A percentile compares a stretch with the other conserved stretches of the same genome.
Evolutionary conservation across 2,888 invertebrate species (phyloP).

Genomic region (Harpalus rubripes): DNA sequence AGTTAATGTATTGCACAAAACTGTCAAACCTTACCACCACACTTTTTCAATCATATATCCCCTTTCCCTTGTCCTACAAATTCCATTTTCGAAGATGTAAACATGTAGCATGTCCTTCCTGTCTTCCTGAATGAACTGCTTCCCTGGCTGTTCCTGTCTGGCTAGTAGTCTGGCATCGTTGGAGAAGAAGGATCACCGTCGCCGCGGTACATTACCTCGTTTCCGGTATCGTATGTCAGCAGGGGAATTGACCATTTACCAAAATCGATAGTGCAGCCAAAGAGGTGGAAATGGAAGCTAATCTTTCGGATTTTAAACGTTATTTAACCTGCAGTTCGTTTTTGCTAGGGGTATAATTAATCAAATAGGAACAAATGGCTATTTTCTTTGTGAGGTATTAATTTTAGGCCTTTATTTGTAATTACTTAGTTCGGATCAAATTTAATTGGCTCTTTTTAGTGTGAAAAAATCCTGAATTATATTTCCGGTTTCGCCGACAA

Average conservation of each 20-base stretch:
- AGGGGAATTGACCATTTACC: constrained; percentile 25
- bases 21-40: too few species aligned
- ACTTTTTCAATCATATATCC: too few species aligned
- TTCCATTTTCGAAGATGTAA: too few species aligned
- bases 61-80: too few species aligned
- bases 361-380: too few species aligned
- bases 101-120: too few species aligned
- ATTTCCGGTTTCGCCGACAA: too few species aligned
- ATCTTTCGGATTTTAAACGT: not conserved
- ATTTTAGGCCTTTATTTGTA: not conserved
- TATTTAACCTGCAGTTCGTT: not conserved
- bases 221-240: constrained; percentile 15
- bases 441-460: too few species aligned
- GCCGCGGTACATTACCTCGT: constrained; percentile 25
- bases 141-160: too few species aligned
- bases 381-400: not conserved
- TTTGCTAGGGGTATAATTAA: not conserved
- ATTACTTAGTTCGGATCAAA: not conserved
- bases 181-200: constrained; percentile 31
- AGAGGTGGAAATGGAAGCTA: not conserved
- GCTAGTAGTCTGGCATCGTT: not conserved
- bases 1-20: too few species aligned
- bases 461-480: too few species aligned
- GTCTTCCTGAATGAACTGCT: too few species aligned
- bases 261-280: constrained; percentile 4